Conservation (phyloP, 2,888 invertebrate genomes). For the Calameuta pallipes region DNA sequence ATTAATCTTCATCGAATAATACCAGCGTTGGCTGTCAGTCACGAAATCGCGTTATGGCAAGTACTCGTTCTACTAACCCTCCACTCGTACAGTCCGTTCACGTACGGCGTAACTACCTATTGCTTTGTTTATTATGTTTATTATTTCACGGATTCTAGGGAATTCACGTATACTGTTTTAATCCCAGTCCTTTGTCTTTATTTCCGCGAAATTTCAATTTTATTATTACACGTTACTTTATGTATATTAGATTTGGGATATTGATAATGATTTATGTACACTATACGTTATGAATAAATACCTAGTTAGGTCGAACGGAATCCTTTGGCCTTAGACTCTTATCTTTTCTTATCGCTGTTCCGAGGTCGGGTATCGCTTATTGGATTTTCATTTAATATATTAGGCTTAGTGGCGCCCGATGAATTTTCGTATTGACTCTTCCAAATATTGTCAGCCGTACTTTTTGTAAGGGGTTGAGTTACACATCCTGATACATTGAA, state of each 20-base stretch:
- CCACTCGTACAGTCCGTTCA: not conserved
- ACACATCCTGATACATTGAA: not conserved
- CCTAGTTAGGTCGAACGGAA: not conserved
- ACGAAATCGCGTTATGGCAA: constrained; percentile 35
- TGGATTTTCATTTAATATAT: not conserved
- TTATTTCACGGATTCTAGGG: not conserved
- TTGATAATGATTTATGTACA: not conserved
- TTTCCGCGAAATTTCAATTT: not conserved
- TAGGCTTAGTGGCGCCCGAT: not conserved
- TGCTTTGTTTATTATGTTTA: not conserved
- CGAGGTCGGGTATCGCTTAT: not conserved
- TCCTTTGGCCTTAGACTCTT: not conserved
- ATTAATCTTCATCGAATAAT: constrained; percentile 44
- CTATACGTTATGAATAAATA: not conserved
- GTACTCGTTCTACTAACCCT: not conserved
- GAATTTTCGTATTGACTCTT: not conserved
- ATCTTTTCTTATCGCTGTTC: not conserved
- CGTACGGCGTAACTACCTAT: not conserved
- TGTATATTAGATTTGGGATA: not conserved
- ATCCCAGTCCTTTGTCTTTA: no score
- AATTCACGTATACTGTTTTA: not conserved
- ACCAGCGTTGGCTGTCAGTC: constrained; percentile 36
- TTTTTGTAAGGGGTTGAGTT: not conserved
- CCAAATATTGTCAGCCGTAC: not conserved
- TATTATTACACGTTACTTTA: not conserved